Conservation (phyloP, 2,888 invertebrate species). For the Trachelus iudaicus region DNA sequence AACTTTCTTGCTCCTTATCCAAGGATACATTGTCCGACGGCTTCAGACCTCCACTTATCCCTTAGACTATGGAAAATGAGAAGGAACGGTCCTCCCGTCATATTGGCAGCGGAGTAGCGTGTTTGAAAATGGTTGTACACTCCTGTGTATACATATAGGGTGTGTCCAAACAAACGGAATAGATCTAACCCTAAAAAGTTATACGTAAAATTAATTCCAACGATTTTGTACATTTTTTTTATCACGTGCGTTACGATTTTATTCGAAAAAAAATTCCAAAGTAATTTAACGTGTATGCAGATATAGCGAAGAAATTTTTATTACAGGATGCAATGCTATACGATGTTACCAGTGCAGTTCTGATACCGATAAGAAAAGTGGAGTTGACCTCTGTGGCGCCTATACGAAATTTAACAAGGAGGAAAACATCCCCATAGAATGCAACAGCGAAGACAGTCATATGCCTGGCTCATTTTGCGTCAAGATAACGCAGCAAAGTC, state of each 20-base stretch:
- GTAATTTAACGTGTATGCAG: background rate
- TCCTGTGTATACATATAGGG: background rate
- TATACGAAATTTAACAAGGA: slow-evolving; percentile 86
- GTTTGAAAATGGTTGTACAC: background rate
- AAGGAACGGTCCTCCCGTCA: background rate
- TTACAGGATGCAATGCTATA: slow-evolving; percentile 70
- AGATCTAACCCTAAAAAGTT: background rate
- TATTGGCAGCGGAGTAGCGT: background rate
- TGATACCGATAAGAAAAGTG: slow-evolving; percentile 77
- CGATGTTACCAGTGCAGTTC: slow-evolving; percentile 96
- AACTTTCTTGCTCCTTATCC: background rate
- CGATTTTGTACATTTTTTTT: background rate
- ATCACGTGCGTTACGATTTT: background rate
- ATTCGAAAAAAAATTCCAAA: background rate
- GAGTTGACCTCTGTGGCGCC: slow-evolving; percentile 90
- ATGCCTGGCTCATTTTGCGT: slow-evolving; percentile 97
- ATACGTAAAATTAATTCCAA: background rate
- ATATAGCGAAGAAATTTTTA: background rate
- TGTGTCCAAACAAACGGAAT: background rate
- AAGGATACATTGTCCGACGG: background rate
- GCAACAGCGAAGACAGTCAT: slow-evolving; percentile 92
- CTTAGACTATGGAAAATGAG: background rate
- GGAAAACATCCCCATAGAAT: slow-evolving; percentile 90
- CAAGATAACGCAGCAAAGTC: slow-evolving; percentile 94
- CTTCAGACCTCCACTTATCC: background rate